Conservation (phyloP, 2,113 vertebrate genomes). For the Peucedramus taeniatus region DNA sequence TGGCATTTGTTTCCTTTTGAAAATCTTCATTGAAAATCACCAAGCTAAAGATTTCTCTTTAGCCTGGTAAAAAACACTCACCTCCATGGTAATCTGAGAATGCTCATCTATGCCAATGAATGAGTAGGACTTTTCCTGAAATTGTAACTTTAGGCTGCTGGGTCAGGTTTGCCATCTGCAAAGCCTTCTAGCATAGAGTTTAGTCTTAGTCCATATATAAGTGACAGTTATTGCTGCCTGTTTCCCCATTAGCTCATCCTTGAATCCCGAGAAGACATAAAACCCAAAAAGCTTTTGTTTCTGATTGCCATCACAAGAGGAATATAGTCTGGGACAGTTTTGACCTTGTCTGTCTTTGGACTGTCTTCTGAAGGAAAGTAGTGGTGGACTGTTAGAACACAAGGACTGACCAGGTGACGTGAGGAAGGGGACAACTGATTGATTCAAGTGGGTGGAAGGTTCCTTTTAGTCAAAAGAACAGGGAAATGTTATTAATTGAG, state of each 20-base stretch:
- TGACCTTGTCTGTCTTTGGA: background rate
- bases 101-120: background rate
- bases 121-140: background rate
- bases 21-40: background rate
- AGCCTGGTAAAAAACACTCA: background rate
- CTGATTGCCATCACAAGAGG: background rate
- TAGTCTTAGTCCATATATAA: background rate
- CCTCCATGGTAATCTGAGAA: background rate
- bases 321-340: background rate
- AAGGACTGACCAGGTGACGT: background rate
- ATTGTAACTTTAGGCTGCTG: background rate
- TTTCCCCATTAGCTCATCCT: background rate
- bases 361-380: background rate
- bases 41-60: background rate
- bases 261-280: background rate
- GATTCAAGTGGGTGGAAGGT: background rate
- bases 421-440: background rate
- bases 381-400: background rate
- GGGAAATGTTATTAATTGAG: background rate
- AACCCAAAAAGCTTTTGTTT: background rate
- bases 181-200: background rate
- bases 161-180: background rate
- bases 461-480: background rate
- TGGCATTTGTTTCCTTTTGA: background rate
- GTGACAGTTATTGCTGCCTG: background rate